Conservation (phyloP, 2,113 vertebrate genomes). For the Rhinolophus ferrumequinum region DNA sequence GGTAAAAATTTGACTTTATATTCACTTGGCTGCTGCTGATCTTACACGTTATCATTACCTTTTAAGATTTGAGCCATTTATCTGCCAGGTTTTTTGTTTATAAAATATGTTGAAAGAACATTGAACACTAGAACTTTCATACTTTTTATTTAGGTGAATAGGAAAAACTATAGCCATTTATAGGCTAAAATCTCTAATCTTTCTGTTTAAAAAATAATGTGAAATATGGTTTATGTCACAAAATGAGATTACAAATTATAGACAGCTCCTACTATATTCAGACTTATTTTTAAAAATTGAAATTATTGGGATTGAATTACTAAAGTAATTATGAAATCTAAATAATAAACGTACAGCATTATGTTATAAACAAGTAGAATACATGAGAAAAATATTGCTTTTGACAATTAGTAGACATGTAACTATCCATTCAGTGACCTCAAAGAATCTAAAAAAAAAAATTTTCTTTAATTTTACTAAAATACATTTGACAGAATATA, state of each 20-base stretch:
- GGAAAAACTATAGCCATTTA: neutral
- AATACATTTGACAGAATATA: neutral
- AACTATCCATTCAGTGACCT: neutral
- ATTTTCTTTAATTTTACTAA: neutral
- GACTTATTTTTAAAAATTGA: neutral
- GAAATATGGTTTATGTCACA: neutral
- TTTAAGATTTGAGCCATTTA: neutral
- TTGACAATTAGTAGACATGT: neutral
- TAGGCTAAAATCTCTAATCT: neutral
- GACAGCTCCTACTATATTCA: neutral
- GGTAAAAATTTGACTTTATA: slow-evolving; percentile 37
- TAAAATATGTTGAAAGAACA: neutral
- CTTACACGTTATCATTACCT: neutral
- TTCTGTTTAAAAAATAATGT: neutral
- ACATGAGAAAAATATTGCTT: neutral
- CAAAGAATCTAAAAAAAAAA: neutral
- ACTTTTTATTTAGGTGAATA: neutral
- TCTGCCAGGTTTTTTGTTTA: neutral
- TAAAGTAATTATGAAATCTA: neutral
- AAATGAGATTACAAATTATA: neutral
- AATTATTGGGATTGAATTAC: neutral
- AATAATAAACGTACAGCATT: neutral
- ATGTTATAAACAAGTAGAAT: neutral
- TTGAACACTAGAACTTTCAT: neutral
- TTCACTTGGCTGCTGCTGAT: neutral